Percentiles rank a stretch among this genome's conserved stretches.
phyloP scores from a whole-genome alignment of 2,113 vertebrate genomes.

The Cheirogaleus medius region DNA sequence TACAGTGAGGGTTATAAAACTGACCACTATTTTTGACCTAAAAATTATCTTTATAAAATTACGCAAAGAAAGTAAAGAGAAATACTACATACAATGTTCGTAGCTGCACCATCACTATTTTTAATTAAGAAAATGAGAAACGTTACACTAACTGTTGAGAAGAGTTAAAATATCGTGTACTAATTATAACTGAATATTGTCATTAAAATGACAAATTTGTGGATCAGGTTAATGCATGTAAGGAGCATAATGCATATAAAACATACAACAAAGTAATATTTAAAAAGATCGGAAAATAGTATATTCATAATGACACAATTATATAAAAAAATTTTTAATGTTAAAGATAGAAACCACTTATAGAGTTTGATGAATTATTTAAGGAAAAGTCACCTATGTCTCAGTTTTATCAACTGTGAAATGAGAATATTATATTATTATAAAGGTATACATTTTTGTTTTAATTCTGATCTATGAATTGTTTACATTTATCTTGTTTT shows the following conservation, averaged over 20 bases:
- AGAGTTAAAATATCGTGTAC: neutral
- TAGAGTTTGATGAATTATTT: conserved; percentile 3
- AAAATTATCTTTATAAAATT: conserved; percentile 42
- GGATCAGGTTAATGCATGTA: neutral
- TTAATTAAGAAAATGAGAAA: conserved; percentile 13
- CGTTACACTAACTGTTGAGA: neutral
- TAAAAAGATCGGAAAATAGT: neutral
- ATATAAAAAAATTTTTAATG: conserved; percentile 9
- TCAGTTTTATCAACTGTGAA: conserved; percentile 19
- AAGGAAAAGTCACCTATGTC: neutral
- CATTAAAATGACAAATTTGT: conserved; percentile 6
- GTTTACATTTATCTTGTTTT: neutral
- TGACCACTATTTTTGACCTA: neutral
- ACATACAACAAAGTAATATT: neutral
- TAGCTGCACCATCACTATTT: neutral
- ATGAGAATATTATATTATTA: neutral
- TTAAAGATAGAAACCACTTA: neutral
- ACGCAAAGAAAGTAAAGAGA: neutral
- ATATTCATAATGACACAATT: neutral
- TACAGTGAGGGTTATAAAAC: neutral
- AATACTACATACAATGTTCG: neutral
- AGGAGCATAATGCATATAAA: neutral
- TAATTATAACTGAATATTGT: neutral
- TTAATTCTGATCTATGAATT: neutral
- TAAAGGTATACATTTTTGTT: neutral